Base-by-base conservation (phyloP, 2,888 invertebrate species). In the Herminia tarsipennalis region DNA sequence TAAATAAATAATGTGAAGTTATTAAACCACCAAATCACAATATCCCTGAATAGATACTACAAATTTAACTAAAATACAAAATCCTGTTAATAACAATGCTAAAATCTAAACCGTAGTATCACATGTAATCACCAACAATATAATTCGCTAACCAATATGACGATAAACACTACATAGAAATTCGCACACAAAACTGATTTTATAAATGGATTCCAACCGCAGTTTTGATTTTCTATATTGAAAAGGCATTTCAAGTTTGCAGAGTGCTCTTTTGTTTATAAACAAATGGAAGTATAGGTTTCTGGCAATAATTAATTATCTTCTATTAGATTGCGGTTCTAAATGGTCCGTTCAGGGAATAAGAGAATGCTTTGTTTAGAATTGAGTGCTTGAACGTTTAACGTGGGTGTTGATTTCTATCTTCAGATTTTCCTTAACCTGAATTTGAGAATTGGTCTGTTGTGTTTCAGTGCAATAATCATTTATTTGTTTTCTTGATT, bases 201-300 rank as follows among this genome's bases (percentile, higher is more conserved):
- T 70, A 78, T 75, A 77, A 79, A 81, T 80, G 73, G 66, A 48
- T 17, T 35, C 37, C 35, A 43, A 41, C 65, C 66, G 38, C 70
- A 70, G 66, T 74, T 81, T 74, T 70, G 75, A 75, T 77, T 76
- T 76, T 72, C 68, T 44, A 52, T 76, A 78, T 77, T 81, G 78
- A 81, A 79, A 73, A 71, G 75, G 66, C 68, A 68, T 68, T 57
- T 52, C 55, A 34, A 44, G 39, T 49, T 29, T 32, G 33, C 24
- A 38, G 53, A 73, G 72, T 70, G 63, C 56, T 40, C 71, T 65
- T 76, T 78, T 78, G 78, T 79, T 61, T 45, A 32, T 47, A 50
- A 58, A 70, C 65, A 73, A 72, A 65, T 56, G 56, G 41, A 33
- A 35, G 25, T 42, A 36, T 30, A 13, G 35, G 71, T 54, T 58